phyloP scores from a whole-genome alignment of 2,888 invertebrate genomes.

The Lasioglossum zephyrum region DNA sequence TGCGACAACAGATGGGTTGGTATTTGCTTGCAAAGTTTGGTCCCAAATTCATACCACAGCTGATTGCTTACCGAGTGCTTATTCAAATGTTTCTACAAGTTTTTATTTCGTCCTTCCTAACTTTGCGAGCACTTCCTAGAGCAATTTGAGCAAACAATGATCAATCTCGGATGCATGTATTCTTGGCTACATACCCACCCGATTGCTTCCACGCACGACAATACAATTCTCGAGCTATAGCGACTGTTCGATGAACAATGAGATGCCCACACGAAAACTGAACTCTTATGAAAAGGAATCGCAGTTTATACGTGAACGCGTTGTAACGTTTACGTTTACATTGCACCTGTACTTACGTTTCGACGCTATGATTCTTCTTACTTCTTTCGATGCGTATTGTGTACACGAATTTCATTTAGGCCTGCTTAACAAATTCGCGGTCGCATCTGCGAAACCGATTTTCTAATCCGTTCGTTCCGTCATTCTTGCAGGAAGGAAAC shows the following conservation, averaged over 20 bases:
- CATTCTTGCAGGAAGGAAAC: slow-evolving; percentile 78
- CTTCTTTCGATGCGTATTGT: slow-evolving; percentile 21
- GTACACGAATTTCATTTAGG: slow-evolving; percentile 16
- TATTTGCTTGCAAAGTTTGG: no score
- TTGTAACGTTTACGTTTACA: slow-evolving; percentile 20
- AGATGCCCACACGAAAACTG: slow-evolving; percentile 15
- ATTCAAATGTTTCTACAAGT: neutral
- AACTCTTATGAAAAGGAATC: neutral
- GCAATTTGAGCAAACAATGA: neutral
- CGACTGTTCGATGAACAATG: slow-evolving; percentile 9
- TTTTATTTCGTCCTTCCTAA: no score
- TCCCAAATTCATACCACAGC: no score
- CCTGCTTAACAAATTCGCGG: slow-evolving; percentile 28
- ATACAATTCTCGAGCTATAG: slow-evolving; percentile 9
- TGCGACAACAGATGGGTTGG: no score
- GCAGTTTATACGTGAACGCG: slow-evolving; percentile 22
- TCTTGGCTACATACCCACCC: slow-evolving; percentile 8
- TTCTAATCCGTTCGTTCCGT: neutral
- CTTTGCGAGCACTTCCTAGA: no score
- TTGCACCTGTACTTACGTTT: slow-evolving; percentile 10
- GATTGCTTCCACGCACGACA: slow-evolving; percentile 37
- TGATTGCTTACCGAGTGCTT: neutral
- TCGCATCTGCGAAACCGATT: neutral
- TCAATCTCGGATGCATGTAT: slow-evolving; percentile 2
- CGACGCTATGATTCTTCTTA: slow-evolving; percentile 4